Conservation (phyloP, 2,888 invertebrate genomes). For the Caenorhabditis virilis region DNA sequence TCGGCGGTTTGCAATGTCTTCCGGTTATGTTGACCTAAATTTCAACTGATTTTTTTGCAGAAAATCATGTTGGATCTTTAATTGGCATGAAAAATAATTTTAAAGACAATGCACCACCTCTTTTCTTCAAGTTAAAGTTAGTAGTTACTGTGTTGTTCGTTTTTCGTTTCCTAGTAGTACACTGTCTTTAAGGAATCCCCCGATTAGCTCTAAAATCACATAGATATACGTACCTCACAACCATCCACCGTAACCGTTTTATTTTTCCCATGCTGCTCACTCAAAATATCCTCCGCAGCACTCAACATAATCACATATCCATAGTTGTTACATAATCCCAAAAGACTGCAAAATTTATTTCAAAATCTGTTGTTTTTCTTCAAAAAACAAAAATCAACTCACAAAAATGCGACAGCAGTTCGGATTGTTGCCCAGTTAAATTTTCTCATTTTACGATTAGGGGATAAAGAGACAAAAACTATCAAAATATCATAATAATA, state of each 20-base stretch:
- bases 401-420: conserved; percentile 36
- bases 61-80: not conserved
- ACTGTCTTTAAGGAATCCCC: too few relatives aligned
- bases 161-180: too few relatives aligned
- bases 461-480: too few relatives aligned
- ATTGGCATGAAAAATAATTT: too few relatives aligned
- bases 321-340: conserved; percentile 84
- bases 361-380: not conserved
- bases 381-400: conserved; percentile 7
- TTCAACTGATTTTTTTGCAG: not conserved
- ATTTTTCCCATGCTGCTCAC: conserved; percentile 45
- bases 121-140: too few relatives aligned
- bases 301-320: conserved; percentile 86
- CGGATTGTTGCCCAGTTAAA: conserved; percentile 14
- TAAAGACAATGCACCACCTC: too few relatives aligned
- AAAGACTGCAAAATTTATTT: conserved; percentile 71
- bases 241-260: conserved; percentile 13
- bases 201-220: too few relatives aligned
- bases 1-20: conserved; percentile 42
- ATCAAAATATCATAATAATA: too few relatives aligned
- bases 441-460: not conserved
- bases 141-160: too few relatives aligned
- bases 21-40: conserved; percentile 32
- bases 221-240: conserved; percentile 24
- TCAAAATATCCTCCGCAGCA: conserved; percentile 80